Evolutionary conservation across 2,888 invertebrate genomes (phyloP).

Genomic region (Steinernema hermaphroditum): DNA sequence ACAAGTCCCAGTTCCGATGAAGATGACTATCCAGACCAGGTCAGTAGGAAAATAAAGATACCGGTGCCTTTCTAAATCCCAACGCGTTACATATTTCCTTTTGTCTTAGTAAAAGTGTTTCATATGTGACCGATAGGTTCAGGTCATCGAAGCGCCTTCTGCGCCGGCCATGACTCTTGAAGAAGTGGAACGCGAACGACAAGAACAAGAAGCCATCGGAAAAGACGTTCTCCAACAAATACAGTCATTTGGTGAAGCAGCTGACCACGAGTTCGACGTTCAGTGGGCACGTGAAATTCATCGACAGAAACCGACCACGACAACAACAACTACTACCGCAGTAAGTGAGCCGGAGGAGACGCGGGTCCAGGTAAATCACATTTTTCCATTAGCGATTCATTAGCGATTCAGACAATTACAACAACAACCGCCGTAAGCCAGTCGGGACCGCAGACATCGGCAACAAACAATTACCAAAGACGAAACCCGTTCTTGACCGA

Average conservation of each 20-base stretch:
- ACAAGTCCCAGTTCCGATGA: conserved; percentile 52
- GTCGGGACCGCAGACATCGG: background rate
- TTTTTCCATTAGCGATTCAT: too few relatives aligned
- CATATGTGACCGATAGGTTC: too few relatives aligned
- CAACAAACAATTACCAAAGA: conserved; percentile 6
- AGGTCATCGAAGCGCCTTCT: conserved; percentile 62
- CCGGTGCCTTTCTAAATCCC: too few relatives aligned
- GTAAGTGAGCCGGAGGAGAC: background rate
- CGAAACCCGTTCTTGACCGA: conserved; percentile 35
- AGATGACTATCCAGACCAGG: conserved; percentile 64
- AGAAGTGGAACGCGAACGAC: conserved; percentile 57
- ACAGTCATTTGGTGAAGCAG: conserved; percentile 64
- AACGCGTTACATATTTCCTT: too few relatives aligned
- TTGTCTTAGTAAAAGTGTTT: too few relatives aligned
- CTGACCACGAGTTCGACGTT: conserved; percentile 66
- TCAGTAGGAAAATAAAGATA: too few relatives aligned
- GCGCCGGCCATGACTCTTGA: conserved; percentile 53
- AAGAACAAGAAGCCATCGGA: conserved; percentile 50
- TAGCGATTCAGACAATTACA: background rate
- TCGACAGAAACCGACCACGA: background rate
- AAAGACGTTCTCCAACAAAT: conserved; percentile 59
- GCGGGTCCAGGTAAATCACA: too few relatives aligned
- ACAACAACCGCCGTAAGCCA: background rate
- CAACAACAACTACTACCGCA: conserved; percentile 5
- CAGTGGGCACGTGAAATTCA: conserved; percentile 54